A percentile compares a stretch with the other conserved stretches of the same genome.
phyloP scores from a whole-genome alignment of 1,140 invertebrate genomes.

The Heliconius himera region DNA sequence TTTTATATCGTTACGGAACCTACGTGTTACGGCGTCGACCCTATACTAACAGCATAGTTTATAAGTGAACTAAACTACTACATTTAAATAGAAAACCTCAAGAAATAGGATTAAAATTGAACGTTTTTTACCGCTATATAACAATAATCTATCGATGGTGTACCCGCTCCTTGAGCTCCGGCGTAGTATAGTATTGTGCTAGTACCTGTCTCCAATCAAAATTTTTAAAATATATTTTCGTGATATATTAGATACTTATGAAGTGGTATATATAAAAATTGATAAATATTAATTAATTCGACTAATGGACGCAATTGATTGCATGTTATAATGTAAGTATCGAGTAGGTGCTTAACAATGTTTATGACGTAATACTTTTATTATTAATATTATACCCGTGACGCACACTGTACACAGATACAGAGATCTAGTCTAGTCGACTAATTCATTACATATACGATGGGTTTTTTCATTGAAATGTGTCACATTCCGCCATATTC shows the following conservation, averaged over 20 bases:
- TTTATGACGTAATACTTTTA: slow-evolving; percentile 14
- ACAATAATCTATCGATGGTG: neutral
- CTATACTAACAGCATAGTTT: neutral
- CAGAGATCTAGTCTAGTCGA: neutral
- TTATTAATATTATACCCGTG: neutral
- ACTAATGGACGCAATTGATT: neutral
- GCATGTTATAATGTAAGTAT: neutral
- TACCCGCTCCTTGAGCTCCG: slow-evolving; percentile 5
- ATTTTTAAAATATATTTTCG: slow-evolving; percentile 18
- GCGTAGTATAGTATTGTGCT: slow-evolving; percentile 17
- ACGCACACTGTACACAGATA: neutral
- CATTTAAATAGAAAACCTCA: slow-evolving; percentile 14
- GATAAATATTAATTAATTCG: neutral
- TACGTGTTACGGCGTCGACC: neutral
- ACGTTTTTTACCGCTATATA: slow-evolving; percentile 7
- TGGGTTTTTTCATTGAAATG: neutral
- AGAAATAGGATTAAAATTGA: slow-evolving; percentile 1
- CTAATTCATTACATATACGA: neutral
- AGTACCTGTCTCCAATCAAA: slow-evolving; percentile 28
- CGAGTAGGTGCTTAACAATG: neutral
- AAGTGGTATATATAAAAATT: slow-evolving; percentile 4
- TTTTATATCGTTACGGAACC: neutral
- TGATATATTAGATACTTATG: slow-evolving; percentile 6
- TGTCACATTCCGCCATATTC: slow-evolving; percentile 5
- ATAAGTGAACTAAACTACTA: slow-evolving; percentile 11